phyloP scores from a whole-genome alignment of 2,113 vertebrate species.

The Eurypyga helias region DNA sequence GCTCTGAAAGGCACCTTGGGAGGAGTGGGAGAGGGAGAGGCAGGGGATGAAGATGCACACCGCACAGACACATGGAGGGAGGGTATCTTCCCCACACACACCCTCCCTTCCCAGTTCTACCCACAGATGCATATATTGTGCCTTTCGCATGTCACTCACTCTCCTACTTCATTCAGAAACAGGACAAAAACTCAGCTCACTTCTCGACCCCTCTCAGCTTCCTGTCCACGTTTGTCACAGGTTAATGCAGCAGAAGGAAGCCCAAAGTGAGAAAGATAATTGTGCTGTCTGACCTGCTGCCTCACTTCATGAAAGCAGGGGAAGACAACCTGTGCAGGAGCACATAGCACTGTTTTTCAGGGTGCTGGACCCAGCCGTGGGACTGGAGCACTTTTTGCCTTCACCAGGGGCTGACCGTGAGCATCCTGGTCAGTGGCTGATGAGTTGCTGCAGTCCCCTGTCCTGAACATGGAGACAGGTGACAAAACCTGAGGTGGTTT shows the following conservation, averaged over 20 bases:
- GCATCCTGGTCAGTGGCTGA: not conserved
- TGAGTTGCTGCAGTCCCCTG: not conserved
- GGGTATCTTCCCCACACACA: not conserved
- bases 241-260: accelerated
- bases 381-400: not conserved
- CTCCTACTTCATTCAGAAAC: not conserved
- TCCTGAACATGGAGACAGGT: accelerated
- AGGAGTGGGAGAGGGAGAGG: not conserved
- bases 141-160: accelerated
- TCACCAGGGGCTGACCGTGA: not conserved
- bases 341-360: not conserved
- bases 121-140: not conserved
- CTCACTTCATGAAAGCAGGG: not conserved
- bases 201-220: not conserved
- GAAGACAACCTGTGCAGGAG: not conserved
- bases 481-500: not conserved
- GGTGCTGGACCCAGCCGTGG: not conserved
- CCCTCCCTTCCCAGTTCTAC: not conserved
- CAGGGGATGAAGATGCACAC: not conserved
- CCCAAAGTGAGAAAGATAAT: not conserved
- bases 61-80: accelerated
- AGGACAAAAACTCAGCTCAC: not conserved
- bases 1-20: not conserved
- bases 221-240: not conserved
- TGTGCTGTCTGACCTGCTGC: not conserved